Percentiles rank a stretch among this genome's conserved stretches.
Evolutionary conservation across 2,113 vertebrate genomes (phyloP).

Genomic region (Archocentrus centrarchus): DNA sequence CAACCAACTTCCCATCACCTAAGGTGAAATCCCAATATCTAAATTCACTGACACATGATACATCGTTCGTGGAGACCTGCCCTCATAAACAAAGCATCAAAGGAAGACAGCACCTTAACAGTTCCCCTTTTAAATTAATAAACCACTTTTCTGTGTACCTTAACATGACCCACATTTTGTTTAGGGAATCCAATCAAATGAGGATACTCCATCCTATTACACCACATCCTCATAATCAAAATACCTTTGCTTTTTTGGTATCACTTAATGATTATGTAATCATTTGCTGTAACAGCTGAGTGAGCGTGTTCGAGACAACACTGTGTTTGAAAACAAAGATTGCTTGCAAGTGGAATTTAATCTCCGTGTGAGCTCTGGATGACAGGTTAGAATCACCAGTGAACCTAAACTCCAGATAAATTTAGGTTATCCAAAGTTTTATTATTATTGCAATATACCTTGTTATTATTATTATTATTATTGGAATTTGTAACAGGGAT

Average conservation of each 20-base stretch:
- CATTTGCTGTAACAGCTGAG: not conserved
- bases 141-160: slow-evolving; percentile 59
- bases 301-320: not conserved
- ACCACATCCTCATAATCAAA: not conserved
- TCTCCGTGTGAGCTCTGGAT: not conserved
- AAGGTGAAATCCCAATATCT: slow-evolving; percentile 79
- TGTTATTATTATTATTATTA: not conserved
- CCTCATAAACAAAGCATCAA: not conserved
- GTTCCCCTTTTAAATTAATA: slow-evolving; percentile 11
- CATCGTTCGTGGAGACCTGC: not conserved
- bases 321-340: not conserved
- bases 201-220: not conserved
- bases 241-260: not conserved
- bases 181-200: slow-evolving; percentile 4
- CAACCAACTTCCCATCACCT: slow-evolving; percentile 89
- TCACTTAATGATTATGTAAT: not conserved
- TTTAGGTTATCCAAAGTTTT: not conserved
- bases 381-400: no score
- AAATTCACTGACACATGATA: not conserved
- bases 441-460: not conserved
- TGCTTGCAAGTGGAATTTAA: not conserved
- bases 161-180: slow-evolving; percentile 14
- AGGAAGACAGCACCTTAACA: slow-evolving; percentile 12
- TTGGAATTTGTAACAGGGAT: not conserved
- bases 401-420: not conserved